Base-by-base conservation (phyloP, 2,113 vertebrate genomes). In the Hyperopisus bebe region DNA sequence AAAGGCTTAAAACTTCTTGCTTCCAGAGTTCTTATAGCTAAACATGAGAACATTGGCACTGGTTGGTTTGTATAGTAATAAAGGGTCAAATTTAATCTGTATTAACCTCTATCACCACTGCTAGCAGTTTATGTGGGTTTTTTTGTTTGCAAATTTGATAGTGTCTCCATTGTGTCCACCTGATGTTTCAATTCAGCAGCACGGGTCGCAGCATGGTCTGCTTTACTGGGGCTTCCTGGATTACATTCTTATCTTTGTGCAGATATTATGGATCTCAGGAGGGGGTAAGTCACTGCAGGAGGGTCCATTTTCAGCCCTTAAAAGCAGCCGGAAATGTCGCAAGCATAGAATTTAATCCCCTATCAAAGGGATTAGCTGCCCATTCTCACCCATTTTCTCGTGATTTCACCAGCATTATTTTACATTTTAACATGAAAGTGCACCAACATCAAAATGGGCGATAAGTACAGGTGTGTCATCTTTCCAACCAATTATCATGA, bases 331-430 rank as follows among this genome's bases (percentile, higher is more conserved):
- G 31, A 35, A 27, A 39, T 42, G 11, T 10, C 0, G 50, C 24
- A 15, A 13, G 85, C 50, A n/a, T 87, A 6, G 50, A 53, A 7
- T 27, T 55, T 86, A 86, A 86, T 87, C 85, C 85, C 17, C 47
- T 19, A 48, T 39, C 47, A 87, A 51, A 87, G 50, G 48, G 85
- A 87, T 87, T 87, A 51, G 24, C 85, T 5, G 19, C 27, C 85
- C 50, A 87, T 87, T 86, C 48, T 86, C 50, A 51, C 13, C n/a
- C 85, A 86, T 50, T 86, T 51, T 47, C 85, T 51, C 50, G 10
- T 17, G 9, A 51, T 50, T 87, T 87, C 27, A 53, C n/a, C 50
- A 87, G 85, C 27, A 87, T 87, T 39, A 53, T 87, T 87, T 46
- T 21, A 47, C 82, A 24, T 21, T 84, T n/a, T 31, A 39, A 53